phyloP scores from a whole-genome alignment of 1,140 invertebrate genomes.

The Lasioglossum baleicum region DNA sequence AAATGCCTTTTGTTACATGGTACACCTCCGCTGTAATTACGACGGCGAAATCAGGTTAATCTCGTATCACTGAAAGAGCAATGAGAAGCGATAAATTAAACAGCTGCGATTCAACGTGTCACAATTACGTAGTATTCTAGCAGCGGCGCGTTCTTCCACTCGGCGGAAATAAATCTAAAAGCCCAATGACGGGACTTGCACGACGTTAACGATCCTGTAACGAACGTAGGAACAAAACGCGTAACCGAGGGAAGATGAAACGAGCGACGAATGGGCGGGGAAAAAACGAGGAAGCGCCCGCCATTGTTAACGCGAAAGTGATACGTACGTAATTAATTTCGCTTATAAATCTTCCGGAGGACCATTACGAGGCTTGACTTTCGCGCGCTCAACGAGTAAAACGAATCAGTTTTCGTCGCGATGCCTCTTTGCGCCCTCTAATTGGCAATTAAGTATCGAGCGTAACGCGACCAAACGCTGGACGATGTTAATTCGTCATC shows the following conservation, averaged over 20 bases:
- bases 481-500: constrained; percentile 56
- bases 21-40: too few species aligned
- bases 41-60: too few species aligned
- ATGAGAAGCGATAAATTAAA: too few species aligned
- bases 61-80: too few species aligned
- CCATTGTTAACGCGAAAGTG: constrained; percentile 56
- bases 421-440: constrained; percentile 60
- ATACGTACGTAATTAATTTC: constrained; percentile 63
- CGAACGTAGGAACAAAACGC: constrained; percentile 31
- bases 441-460: constrained; percentile 69
- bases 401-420: constrained; percentile 54
- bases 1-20: too few species aligned
- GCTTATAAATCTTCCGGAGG: constrained; percentile 60
- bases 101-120: too few species aligned
- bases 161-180: too few species aligned
- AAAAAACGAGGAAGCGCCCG: constrained; percentile 13
- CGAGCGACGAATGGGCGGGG: constrained; percentile 1
- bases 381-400: constrained; percentile 48
- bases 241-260: constrained; percentile 25
- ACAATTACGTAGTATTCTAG: too few species aligned
- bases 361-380: constrained; percentile 57
- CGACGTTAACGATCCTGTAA: not conserved
- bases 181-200: constrained; percentile 12
- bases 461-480: constrained; percentile 53
- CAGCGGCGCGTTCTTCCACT: too few species aligned